Evolutionary conservation across 2,888 invertebrate genomes (phyloP).

Genomic region (Clanis bilineata): DNA sequence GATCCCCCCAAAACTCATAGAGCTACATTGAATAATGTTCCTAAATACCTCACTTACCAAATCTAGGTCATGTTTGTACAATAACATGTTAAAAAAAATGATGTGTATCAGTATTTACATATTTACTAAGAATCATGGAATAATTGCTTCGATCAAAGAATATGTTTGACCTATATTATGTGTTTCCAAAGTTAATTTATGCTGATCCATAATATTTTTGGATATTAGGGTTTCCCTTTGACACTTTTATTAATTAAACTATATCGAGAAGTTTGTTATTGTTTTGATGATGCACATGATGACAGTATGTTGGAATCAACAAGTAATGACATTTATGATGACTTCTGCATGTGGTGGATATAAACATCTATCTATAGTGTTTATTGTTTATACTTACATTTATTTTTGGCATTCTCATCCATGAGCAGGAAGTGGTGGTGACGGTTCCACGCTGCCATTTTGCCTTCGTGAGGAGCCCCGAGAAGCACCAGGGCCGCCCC

Average conservation of each 20-base stretch:
- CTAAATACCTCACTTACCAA: background rate
- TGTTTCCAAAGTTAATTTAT: too few species aligned
- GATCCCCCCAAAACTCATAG: background rate
- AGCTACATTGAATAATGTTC: background rate
- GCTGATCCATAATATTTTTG: too few species aligned
- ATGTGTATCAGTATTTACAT: too few species aligned
- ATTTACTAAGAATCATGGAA: too few species aligned
- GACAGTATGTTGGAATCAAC: constrained; percentile 13
- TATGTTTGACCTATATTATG: too few species aligned
- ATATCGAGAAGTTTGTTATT: background rate
- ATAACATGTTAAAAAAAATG: too few species aligned
- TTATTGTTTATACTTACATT: constrained; percentile 79
- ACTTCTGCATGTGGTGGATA: background rate
- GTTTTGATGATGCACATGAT: background rate
- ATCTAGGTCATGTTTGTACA: background rate
- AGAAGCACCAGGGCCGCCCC: constrained; percentile 83
- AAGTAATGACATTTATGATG: constrained; percentile 5
- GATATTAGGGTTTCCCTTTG: too few species aligned
- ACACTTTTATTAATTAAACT: background rate
- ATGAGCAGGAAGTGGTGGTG: constrained; percentile 88
- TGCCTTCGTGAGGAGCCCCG: constrained; percentile 83
- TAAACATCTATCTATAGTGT: constrained; percentile 13
- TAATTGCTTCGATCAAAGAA: too few species aligned
- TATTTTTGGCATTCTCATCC: constrained; percentile 86
- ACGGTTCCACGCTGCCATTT: constrained; percentile 88